phyloP scores from a whole-genome alignment of 92 coral and sea anemone genomes.

The Parazoanthus darwini region DNA sequence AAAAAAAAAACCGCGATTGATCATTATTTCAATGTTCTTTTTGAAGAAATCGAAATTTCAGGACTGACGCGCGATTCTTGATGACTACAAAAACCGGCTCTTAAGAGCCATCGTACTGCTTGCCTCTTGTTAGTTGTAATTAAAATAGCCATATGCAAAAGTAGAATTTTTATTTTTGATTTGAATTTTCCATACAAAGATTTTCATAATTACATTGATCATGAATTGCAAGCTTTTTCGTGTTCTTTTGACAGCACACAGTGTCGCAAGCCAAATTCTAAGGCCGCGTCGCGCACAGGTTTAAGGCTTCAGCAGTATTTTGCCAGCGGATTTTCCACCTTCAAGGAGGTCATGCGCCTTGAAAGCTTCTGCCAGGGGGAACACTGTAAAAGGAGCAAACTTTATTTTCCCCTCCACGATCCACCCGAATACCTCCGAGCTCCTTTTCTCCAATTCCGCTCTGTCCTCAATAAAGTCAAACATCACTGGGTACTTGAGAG shows the following conservation, averaged over 20 bases:
- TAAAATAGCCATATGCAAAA: background rate
- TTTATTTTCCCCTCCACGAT: constrained; percentile 49
- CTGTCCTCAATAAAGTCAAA: constrained; percentile 39
- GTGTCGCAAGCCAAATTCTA: background rate
- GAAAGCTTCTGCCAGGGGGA: constrained; percentile 44
- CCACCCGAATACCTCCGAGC: constrained; percentile 37
- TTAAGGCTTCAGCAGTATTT: constrained; percentile 49
- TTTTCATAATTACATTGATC: background rate
- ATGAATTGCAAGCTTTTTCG: background rate
- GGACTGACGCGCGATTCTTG: no score
- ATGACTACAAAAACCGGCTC: no score
- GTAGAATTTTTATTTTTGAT: background rate
- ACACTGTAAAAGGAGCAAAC: constrained; percentile 43
- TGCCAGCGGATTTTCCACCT: constrained; percentile 49
- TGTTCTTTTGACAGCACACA: background rate
- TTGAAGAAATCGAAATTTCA: no score
- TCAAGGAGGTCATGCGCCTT: constrained; percentile 52
- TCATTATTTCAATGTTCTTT: no score
- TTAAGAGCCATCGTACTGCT: no score
- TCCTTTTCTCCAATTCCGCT: constrained; percentile 35
- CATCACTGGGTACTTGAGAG: constrained; percentile 25
- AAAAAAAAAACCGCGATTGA: no score
- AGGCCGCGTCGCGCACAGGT: background rate
- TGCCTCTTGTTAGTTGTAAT: no score
- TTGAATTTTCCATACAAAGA: background rate